A percentile compares a stretch with the other conserved stretches of the same genome.
These are phyloP conservation scores for Pygocentrus nattereri DNA, from an alignment of 2,797 vertebrate species.

Conservation along the genomic window DNA sequence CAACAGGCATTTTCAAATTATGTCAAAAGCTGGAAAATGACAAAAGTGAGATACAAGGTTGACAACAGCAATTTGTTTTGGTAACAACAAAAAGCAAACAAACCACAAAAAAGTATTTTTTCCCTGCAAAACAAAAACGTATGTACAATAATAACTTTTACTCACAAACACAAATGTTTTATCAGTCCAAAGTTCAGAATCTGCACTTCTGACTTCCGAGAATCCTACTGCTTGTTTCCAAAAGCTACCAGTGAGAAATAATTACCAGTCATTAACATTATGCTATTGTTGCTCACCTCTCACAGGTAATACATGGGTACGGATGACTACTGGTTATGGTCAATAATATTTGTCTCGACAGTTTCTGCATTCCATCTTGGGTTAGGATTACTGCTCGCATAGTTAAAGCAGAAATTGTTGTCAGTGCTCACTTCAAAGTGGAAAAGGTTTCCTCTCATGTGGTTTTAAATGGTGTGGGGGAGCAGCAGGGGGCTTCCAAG, in stretches of 20 bases:
- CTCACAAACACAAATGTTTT: too few relatives aligned
- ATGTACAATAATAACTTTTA: too few relatives aligned
- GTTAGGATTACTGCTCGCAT: constrained; percentile 54
- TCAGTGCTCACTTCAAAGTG: constrained; percentile 74
- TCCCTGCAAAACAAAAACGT: too few relatives aligned
- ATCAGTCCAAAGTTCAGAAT: too few relatives aligned
- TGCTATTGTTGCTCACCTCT: not conserved
- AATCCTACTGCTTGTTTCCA: too few relatives aligned
- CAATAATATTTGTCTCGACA: not conserved
- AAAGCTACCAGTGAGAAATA: not conserved
- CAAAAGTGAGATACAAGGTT: too few relatives aligned
- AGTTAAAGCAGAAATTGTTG: constrained; percentile 71
- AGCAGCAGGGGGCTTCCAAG: constrained; percentile 67
- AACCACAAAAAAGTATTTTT: too few relatives aligned
- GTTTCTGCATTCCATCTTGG: constrained; percentile 48
- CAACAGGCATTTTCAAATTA: too few relatives aligned
- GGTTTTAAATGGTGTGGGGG: constrained; percentile 75
- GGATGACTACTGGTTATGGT: not conserved
- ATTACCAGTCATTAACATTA: not conserved
- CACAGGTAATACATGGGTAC: not conserved
- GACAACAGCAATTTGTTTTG: too few relatives aligned
- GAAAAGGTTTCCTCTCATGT: constrained; percentile 69
- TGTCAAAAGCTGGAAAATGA: too few relatives aligned
- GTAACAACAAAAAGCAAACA: too few relatives aligned
- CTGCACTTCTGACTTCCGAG: too few relatives aligned